A percentile compares a stretch with the other conserved stretches of the same genome.
phyloP scores from a whole-genome alignment of 1,140 invertebrate species.

The Drosophila sulfurigaster region DNA sequence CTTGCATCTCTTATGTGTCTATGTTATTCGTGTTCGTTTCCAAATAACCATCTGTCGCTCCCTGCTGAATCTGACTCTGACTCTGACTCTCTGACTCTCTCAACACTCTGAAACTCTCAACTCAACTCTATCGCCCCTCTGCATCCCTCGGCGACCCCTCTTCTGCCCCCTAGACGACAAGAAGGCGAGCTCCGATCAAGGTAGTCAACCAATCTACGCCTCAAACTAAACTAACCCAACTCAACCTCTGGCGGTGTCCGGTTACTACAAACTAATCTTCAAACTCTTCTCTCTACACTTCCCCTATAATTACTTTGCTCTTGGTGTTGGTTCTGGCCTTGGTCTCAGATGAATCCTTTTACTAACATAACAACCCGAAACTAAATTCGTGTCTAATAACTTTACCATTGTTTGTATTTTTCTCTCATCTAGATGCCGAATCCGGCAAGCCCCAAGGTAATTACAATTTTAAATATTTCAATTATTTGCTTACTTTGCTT shows the following conservation, averaged over 20 bases:
- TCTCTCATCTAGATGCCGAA: slow-evolving; percentile 60
- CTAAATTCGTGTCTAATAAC: slow-evolving; percentile 4
- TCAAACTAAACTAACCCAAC: slow-evolving; percentile 9
- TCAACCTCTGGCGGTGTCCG: slow-evolving; percentile 21
- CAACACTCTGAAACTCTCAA: slow-evolving; percentile 33
- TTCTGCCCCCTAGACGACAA: slow-evolving; percentile 68
- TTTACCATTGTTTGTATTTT: slow-evolving; percentile 38
- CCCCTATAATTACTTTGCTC: slow-evolving; percentile 11
- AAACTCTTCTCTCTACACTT: slow-evolving; percentile 1
- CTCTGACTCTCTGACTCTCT: slow-evolving; percentile 12
- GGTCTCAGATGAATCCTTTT: background rate
- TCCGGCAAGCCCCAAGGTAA: slow-evolving; percentile 74
- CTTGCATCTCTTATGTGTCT: slow-evolving; percentile 38
- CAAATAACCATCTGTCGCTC: slow-evolving; percentile 48
- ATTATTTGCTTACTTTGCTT: slow-evolving; percentile 25
- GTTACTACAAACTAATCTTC: slow-evolving; percentile 13
- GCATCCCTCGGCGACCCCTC: slow-evolving; percentile 39
- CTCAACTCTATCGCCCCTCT: slow-evolving; percentile 34
- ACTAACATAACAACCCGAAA: background rate
- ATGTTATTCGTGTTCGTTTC: slow-evolving; percentile 48
- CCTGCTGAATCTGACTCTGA: slow-evolving; percentile 8
- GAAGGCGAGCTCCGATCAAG: slow-evolving; percentile 70
- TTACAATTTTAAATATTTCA: slow-evolving; percentile 44
- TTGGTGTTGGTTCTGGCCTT: slow-evolving; percentile 10
- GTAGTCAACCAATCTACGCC: slow-evolving; percentile 60